A percentile compares a stretch with the other conserved stretches of the same genome.
Conservation (phyloP, 2,888 invertebrate genomes). For the Saturnia pavonia region DNA sequence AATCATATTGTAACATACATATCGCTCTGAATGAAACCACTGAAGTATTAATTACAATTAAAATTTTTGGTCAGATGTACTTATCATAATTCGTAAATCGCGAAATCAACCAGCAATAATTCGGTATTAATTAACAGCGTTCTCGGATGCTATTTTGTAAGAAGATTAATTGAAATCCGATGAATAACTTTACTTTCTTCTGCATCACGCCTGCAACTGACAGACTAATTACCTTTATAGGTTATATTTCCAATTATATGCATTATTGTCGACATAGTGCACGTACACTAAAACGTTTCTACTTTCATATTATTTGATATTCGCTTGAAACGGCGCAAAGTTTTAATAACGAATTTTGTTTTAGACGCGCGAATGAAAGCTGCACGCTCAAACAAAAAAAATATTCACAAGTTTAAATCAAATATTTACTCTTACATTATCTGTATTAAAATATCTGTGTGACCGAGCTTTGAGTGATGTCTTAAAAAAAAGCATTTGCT, state of each 20-base stretch:
- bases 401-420: not conserved
- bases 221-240: slow-evolving; percentile 26
- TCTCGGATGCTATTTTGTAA: slow-evolving; percentile 27
- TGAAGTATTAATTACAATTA: slow-evolving; percentile 32
- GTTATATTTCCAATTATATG: slow-evolving; percentile 33
- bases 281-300: slow-evolving; percentile 18
- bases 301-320: slow-evolving; percentile 16
- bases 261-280: slow-evolving; percentile 25
- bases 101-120: slow-evolving; percentile 27
- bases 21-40: slow-evolving; percentile 17
- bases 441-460: too few relatives aligned
- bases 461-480: too few relatives aligned
- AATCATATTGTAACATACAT: not conserved
- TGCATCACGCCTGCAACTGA: slow-evolving; percentile 26
- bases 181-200: slow-evolving; percentile 28
- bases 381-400: not conserved
- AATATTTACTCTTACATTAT: too few relatives aligned
- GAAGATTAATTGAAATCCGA: slow-evolving; percentile 41
- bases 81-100: slow-evolving; percentile 20
- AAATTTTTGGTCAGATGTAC: slow-evolving; percentile 25
- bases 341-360: slow-evolving; percentile 24
- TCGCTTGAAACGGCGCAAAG: slow-evolving; percentile 18
- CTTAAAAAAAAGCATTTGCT: too few relatives aligned
- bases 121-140: slow-evolving; percentile 36
- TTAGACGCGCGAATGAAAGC: slow-evolving; percentile 15